Conservation (phyloP, 1,140 invertebrate genomes). For the Euglossa dilemma region DNA sequence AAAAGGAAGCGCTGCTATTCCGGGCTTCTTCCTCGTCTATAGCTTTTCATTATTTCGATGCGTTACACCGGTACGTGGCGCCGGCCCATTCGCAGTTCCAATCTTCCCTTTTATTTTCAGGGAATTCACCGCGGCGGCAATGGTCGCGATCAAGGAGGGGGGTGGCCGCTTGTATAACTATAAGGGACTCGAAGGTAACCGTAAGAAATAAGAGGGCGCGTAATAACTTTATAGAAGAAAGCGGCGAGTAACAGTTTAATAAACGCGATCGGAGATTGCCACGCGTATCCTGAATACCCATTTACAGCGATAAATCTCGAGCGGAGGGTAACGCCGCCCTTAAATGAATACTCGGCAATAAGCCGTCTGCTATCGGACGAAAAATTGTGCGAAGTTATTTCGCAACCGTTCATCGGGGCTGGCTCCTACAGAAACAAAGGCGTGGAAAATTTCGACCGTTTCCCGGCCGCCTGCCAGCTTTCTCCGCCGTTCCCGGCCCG, state of each 20-base stretch:
- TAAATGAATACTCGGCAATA: constrained; percentile 53
- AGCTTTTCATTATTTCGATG: constrained; percentile 50
- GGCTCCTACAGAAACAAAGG: neutral
- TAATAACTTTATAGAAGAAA: neutral
- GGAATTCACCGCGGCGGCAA: constrained; percentile 21
- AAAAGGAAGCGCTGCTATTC: constrained; percentile 26
- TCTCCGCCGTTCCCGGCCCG: neutral
- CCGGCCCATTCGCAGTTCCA: constrained; percentile 16
- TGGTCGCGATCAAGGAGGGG: constrained; percentile 1
- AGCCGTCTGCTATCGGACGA: constrained; percentile 29
- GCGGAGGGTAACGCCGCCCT: neutral
- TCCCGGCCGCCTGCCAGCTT: neutral
- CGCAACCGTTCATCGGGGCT: constrained; percentile 44
- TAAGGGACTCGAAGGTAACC: neutral
- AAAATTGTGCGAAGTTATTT: constrained; percentile 49
- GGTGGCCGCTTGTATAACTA: neutral
- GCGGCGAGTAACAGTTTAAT: neutral
- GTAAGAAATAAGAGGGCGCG: neutral
- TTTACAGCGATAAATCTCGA: neutral
- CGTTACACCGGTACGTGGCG: constrained; percentile 3
- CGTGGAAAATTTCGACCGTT: constrained; percentile 54
- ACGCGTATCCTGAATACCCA: neutral
- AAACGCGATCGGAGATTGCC: neutral
- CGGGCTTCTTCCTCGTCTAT: constrained; percentile 13
- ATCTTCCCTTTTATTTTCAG: constrained; percentile 28